Evolutionary conservation across 1,140 invertebrate species (phyloP), one percentile per base, ranked within the genome.

Genomic region (Aphaenogaster floridana): DNA sequence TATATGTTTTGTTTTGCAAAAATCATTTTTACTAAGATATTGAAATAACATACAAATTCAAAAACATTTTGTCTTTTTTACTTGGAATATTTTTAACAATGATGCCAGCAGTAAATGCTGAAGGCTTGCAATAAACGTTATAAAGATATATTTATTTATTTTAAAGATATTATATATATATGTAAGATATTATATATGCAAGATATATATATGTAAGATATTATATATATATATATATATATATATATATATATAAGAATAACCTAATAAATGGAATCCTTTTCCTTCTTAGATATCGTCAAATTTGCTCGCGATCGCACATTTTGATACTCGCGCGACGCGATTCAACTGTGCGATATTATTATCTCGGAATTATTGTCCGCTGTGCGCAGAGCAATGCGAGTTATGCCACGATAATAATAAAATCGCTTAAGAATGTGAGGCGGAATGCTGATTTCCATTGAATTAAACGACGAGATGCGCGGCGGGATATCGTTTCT

Each of bases 321-420:
- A 36, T 13, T 63, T 63, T 8, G 6, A 59, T 59, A 59, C 3
- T 59, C 57, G 6, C 9, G 57, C 2, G 6, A 63, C 34, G 61
- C 13, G 28, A 63, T 63, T 4, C 34, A 63, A 34, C 4, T 50
- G 15, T 3, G 48, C 50, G 50, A 42, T 54, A 39, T 74, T 74
- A 71, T 71, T 48, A 54, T 54, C 28, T 36, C 3, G 34, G 21
- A 71, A 71, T 71, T 71, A 71, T 71, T 45, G 21, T 50, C 21
- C 45, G 42, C 11, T 0, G 11, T 21, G 39, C n/a, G 11, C 34
- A 63, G n/a, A 2, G 7, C 69, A 7, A 72, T 52, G 50, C 48
- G 28, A 54, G 48, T 52, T 74, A 74, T 54, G 48, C 1, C 48
- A 5, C 21, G 48, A 54, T 72, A 28, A 69, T 69, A 72, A 66